A percentile compares a stretch with the other conserved stretches of the same genome.
Evolutionary conservation across 2,113 vertebrate genomes (phyloP).

Genomic region (Polypterus senegalus): DNA sequence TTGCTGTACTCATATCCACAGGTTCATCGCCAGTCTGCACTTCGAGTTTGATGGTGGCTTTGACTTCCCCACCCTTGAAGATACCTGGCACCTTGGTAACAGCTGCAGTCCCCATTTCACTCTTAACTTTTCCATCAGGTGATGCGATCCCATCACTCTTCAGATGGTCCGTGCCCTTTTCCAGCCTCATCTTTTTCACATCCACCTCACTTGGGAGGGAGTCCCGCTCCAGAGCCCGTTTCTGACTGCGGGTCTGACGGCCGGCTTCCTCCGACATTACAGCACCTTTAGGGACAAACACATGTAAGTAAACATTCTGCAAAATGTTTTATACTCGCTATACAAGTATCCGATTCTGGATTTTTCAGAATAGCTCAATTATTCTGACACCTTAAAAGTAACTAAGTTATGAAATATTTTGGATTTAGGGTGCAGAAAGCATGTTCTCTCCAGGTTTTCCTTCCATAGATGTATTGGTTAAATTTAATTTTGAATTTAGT

Average conservation of each 20-base stretch:
- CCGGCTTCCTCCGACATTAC: constrained; percentile 87
- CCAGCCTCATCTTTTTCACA: constrained; percentile 73
- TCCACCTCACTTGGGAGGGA: constrained; percentile 52
- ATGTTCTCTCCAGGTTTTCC: too few relatives aligned
- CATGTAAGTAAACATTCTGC: too few relatives aligned
- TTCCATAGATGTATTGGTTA: too few relatives aligned
- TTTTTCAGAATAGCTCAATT: too few relatives aligned
- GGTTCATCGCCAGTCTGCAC: constrained; percentile 72
- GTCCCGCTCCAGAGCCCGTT: constrained; percentile 78
- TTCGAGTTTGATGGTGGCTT: constrained; percentile 70
- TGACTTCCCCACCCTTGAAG: constrained; percentile 59
- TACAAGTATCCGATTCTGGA: too few relatives aligned
- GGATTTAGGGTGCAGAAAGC: too few relatives aligned
- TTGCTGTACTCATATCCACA: constrained; percentile 90
- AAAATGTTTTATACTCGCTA: too few relatives aligned
- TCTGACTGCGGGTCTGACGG: constrained; percentile 85
- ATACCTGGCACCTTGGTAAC: constrained; percentile 49
- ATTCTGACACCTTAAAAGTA: too few relatives aligned
- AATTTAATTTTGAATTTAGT: too few relatives aligned
- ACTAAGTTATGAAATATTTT: too few relatives aligned
- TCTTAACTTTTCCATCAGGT: constrained; percentile 42
- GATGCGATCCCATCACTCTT: constrained; percentile 27
- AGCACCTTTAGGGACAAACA: constrained; percentile 33
- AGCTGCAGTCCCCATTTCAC: constrained; percentile 37
- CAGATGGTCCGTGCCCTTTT: constrained; percentile 42